Evolutionary conservation across 2,113 vertebrate species (phyloP), one percentile per base, ranked within the genome.

Genomic region (Melierax canorus): DNA sequence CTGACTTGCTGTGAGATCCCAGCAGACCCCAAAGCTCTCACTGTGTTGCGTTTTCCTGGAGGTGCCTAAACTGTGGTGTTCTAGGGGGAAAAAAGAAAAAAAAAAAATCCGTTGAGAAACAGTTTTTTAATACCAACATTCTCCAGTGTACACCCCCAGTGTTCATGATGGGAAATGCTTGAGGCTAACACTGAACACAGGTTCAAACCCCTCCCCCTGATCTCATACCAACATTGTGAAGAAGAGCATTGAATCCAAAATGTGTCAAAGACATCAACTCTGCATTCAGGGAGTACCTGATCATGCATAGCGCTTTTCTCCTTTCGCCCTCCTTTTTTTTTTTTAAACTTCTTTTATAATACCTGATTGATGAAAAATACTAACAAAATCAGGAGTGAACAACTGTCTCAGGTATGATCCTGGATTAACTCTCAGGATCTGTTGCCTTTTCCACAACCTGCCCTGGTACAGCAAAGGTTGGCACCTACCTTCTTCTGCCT

Each of bases 11-110:
- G 13, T 18, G 10, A 84, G n/a, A 60, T 32, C n/a, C 7, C 30
- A 75, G 67, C 27, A 55, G 26, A 88, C 3, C 5, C 11, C 20
- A 74, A 60, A 32, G 21, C 18, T 56, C 21, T 64, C 20, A 16
- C 3, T 34, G 23, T 27, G 48, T 36, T 64, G 30, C 13, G 6
- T n/a, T 86, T 51, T 74, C 19, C 38, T 50, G 11, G 30, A 79
- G 29, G 8, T 41, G 17, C 15, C 41, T 20, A 39, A 55, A 8
- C 21, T 38, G 24, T 7, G 21, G 15, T 23, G 17, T 27, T 60
- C 68, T 0, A 12, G 2, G 38, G 38, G 8, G 8, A 38, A 38
- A n/a, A 23, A 21, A 12, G 3, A 11, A 21, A 23, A 23, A 6
- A 5, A 50, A 26, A 51, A 16, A 10, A 30, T 23, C n/a, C 6